phyloP scores from a whole-genome alignment of 2,113 vertebrate species.

The Ochotona princeps region DNA sequence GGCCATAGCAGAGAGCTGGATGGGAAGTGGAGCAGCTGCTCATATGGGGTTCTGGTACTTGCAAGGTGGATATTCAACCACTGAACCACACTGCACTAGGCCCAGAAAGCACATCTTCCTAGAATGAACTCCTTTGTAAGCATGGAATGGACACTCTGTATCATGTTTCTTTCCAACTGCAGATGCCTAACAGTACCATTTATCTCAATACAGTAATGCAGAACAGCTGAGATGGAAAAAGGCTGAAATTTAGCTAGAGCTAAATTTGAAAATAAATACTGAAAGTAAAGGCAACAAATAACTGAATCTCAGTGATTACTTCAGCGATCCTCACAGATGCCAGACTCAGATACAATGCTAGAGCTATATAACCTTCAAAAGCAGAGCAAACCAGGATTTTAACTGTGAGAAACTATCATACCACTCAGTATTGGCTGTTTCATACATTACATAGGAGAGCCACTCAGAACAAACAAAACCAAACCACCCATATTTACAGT shows the following conservation, averaged over 20 bases:
- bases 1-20: too few relatives aligned
- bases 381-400: neutral
- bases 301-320: constrained; percentile 59
- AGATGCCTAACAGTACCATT: constrained; percentile 28
- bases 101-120: neutral
- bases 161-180: constrained; percentile 41
- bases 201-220: constrained; percentile 54
- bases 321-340: constrained; percentile 16
- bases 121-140: constrained; percentile 31
- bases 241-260: constrained; percentile 9
- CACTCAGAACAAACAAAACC: neutral
- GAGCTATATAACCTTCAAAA: neutral
- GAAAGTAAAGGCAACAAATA: constrained; percentile 53
- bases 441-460: neutral
- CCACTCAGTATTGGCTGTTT: neutral
- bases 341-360: constrained; percentile 24
- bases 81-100: too few relatives aligned
- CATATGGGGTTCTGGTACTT: too few relatives aligned
- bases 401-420: constrained; percentile 10
- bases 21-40: too few relatives aligned
- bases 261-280: neutral
- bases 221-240: constrained; percentile 18
- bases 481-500: neutral
- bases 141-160: neutral
- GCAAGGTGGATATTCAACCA: too few relatives aligned